Evolutionary conservation across 2,797 vertebrate genomes (phyloP).

Genomic region (Vipera ursinii): DNA sequence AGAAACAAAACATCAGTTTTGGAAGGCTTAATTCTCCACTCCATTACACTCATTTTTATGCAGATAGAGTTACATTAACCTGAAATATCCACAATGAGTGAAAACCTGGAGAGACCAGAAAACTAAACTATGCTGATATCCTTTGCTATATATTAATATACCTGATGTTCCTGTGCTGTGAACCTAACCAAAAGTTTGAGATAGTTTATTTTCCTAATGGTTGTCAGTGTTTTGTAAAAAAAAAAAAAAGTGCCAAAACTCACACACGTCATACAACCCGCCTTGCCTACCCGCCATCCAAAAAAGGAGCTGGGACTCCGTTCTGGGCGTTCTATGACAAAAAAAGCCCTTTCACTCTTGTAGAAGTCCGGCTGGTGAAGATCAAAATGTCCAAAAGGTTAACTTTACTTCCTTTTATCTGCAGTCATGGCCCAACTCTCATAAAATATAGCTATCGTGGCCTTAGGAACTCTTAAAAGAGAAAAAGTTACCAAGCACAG

Average conservation of each 20-base stretch:
- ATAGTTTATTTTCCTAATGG: background rate
- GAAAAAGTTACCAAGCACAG: background rate
- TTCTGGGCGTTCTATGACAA: no score
- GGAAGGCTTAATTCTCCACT: slow-evolving; percentile 49
- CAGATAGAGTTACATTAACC: slow-evolving; percentile 39
- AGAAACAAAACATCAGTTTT: slow-evolving; percentile 35
- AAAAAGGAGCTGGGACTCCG: no score
- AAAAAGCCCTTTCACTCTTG: background rate
- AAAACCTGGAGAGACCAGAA: slow-evolving; percentile 31
- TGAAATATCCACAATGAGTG: slow-evolving; percentile 18
- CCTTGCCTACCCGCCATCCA: no score
- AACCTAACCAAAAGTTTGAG: background rate
- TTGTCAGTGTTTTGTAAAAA: no score
- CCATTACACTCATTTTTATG: slow-evolving; percentile 47
- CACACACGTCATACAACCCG: no score
- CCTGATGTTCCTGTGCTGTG: background rate
- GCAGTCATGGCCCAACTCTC: background rate
- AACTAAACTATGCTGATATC: slow-evolving; percentile 20
- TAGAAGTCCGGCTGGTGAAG: background rate
- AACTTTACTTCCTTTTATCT: background rate
- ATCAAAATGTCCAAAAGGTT: background rate
- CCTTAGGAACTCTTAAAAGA: background rate
- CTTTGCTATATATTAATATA: background rate
- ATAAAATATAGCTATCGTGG: background rate
- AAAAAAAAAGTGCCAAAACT: no score